Evolutionary conservation across 2,888 invertebrate genomes (phyloP).

Genomic region (Nomada ferruginata): DNA sequence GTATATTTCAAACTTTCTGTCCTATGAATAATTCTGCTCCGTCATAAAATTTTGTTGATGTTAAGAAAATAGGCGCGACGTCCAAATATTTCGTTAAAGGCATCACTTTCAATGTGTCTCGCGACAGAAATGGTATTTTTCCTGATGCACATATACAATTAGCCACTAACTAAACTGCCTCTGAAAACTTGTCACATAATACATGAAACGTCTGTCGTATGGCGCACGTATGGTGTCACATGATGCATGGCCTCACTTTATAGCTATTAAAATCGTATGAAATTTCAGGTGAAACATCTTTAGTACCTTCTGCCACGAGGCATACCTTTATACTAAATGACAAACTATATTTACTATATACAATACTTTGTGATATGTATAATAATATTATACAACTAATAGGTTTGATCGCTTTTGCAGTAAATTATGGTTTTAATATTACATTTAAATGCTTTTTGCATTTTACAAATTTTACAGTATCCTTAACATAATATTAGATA

Average conservation of each 20-base stretch:
- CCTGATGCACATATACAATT: not conserved
- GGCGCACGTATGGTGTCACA: slow-evolving; percentile 47
- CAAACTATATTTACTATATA: not conserved
- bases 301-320: not conserved
- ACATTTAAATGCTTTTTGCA: too few species aligned
- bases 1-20: not conserved
- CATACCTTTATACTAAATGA: not conserved
- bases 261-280: slow-evolving; percentile 42
- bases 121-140: not conserved
- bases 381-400: not conserved
- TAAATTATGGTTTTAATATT: too few species aligned
- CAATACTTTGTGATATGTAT: too few species aligned
- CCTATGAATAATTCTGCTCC: not conserved
- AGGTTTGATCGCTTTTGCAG: too few species aligned
- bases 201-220: slow-evolving; percentile 39
- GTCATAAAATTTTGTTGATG: not conserved
- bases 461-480: too few species aligned
- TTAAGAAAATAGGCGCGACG: not conserved
- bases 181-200: slow-evolving; percentile 18
- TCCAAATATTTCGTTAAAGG: not conserved
- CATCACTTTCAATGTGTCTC: not conserved
- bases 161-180: not conserved
- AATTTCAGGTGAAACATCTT: slow-evolving; percentile 59
- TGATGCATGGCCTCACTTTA: slow-evolving; percentile 34
- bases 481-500: too few species aligned